Base-by-base conservation (phyloP, 2,888 invertebrate genomes). In the Actias luna region DNA sequence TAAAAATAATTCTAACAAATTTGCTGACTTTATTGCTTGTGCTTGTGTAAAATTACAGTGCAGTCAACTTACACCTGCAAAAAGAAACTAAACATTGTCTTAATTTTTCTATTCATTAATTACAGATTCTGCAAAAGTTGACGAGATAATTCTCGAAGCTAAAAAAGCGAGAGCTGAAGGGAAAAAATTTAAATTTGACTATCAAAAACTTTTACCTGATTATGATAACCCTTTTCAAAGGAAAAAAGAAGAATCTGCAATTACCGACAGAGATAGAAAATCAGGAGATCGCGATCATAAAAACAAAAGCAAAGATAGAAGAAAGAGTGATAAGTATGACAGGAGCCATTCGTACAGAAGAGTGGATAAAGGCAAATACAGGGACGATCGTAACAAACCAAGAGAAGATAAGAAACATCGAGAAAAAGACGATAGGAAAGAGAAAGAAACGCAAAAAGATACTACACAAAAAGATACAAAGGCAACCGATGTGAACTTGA, bases 161-260 rank as follows among this genome's bases (percentile, higher is more conserved):
- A 92, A 91, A 70, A 87, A 87, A 69, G 88, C 90, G 0, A 86
- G 74, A 70, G 84, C 85, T 1, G 91, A 89, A 66, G 92, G 92
- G 0, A 89, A 72, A 70, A 76, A 84, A 61, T 92, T 87, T 63
- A 92, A 92, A 78, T 92, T 92, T 63, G 86, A 90, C 61, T 91
- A 92, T 67, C 84, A 87, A 36, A 92, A 91, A 63, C 67, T 90
- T 8, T 75, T 91, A 39, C 92, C 92, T 0, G 85, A 85, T 57
- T 92, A 92, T 61, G 89, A 89, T 60, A 92, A 92, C 64, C 92
- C 92, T 0, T 92, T 92, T 66, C 91, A 90, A 80, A 80, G 87
- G 18, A 90, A 87, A 65, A 85, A 77, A 70, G 83, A 84, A 1
- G 79, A 78, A 12, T 18, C 58, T 0, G 22, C 8, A 2, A 12